Evolutionary conservation across 2,797 vertebrate species (phyloP).

Genomic region (Chaenodraco wilsoni): DNA sequence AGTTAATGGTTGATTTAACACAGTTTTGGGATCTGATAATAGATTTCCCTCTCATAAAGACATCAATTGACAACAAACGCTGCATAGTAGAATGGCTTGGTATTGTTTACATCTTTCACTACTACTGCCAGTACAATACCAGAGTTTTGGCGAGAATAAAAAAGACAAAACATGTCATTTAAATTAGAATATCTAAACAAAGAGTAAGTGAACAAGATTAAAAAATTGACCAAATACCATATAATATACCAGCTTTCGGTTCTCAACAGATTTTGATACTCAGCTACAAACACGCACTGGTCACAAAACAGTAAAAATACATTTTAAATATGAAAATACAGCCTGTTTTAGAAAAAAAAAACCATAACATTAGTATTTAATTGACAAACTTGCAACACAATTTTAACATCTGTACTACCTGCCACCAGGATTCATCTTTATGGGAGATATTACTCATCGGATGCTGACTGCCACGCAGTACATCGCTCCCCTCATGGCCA

Average conservation of each 20-base stretch:
- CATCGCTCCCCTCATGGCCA: constrained; percentile 96
- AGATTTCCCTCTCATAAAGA: background rate
- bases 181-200: background rate
- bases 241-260: background rate
- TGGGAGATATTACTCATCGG: constrained; percentile 91
- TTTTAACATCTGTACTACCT: background rate
- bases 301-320: background rate
- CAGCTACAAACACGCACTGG: background rate
- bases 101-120: too few relatives aligned
- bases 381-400: background rate
- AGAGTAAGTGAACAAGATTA: background rate
- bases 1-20: background rate
- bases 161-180: background rate
- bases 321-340: too few relatives aligned
- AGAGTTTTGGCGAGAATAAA: background rate
- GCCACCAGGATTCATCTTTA: constrained; percentile 93
- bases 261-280: background rate
- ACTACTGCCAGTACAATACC: too few relatives aligned
- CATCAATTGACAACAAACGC: background rate
- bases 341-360: too few relatives aligned
- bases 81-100: background rate
- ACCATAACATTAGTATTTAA: background rate
- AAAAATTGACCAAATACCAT: background rate
- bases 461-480: constrained; percentile 98
- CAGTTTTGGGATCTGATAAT: too few relatives aligned